A percentile compares a stretch with the other conserved stretches of the same genome.
Conservation (phyloP, 2,113 vertebrate species). For the Carlito syrichta region DNA sequence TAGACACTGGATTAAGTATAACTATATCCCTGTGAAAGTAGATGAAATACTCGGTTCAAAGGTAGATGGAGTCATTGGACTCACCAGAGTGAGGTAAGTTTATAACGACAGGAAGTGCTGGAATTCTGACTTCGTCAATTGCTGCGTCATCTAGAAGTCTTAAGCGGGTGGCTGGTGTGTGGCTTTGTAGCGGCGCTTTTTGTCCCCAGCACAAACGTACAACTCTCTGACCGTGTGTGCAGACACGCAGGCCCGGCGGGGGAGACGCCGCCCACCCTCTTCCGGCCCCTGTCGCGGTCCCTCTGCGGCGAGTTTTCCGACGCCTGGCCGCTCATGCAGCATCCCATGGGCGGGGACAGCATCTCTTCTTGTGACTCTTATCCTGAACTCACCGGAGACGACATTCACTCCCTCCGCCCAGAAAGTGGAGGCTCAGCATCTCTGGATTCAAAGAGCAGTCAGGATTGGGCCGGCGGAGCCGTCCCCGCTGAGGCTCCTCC, state of each 20-base stretch:
- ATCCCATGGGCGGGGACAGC: conserved; percentile 71
- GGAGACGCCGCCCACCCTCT: conserved; percentile 81
- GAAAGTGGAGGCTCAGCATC: conserved; percentile 66
- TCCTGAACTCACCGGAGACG: conserved; percentile 76
- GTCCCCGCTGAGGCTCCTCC: conserved; percentile 46
- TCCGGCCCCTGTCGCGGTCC: conserved; percentile 80
- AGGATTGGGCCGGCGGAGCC: conserved; percentile 57
- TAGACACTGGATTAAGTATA: not conserved
- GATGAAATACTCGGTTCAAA: not conserved
- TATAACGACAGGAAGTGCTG: not conserved
- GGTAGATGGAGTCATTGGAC: not conserved
- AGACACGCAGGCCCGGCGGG: conserved; percentile 80
- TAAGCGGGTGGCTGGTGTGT: rapidly evolving
- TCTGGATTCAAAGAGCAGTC: conserved; percentile 63
- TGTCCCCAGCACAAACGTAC: not conserved
- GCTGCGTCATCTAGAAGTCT: not conserved
- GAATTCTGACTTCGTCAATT: not conserved
- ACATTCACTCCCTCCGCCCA: conserved; percentile 59
- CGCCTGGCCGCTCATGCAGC: conserved; percentile 85
- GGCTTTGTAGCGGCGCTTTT: not conserved
- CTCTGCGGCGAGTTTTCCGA: conserved; percentile 81
- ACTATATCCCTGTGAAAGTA: not conserved
- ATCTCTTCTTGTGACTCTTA: conserved; percentile 79
- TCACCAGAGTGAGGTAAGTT: not conserved
- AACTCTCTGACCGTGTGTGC: conserved; percentile 13